A percentile compares a stretch with the other conserved stretches of the same genome.
phyloP scores from a whole-genome alignment of 2,113 vertebrate species.

The Cephalopholis sonnerati region DNA sequence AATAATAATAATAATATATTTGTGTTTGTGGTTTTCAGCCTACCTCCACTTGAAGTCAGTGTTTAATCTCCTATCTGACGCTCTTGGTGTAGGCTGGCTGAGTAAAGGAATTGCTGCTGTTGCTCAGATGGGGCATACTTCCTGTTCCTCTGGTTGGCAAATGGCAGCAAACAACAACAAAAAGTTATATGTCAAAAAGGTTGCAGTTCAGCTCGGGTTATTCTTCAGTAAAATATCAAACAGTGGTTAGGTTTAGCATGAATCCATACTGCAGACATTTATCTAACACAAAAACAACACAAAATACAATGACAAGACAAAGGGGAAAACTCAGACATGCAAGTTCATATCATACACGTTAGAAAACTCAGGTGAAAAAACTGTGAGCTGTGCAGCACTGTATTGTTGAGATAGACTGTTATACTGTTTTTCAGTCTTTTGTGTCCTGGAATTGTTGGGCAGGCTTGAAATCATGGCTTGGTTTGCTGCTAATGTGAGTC shows the following conservation, averaged over 20 bases:
- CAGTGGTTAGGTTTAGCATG: background rate
- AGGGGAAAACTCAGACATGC: background rate
- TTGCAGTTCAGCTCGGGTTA: background rate
- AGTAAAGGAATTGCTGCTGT: constrained; percentile 78
- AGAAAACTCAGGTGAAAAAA: too few relatives aligned
- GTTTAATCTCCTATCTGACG: constrained; percentile 74
- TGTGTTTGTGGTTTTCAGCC: constrained; percentile 36
- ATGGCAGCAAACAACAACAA: constrained; percentile 81
- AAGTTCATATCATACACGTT: too few relatives aligned
- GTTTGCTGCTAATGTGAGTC: too few relatives aligned
- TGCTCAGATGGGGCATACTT: constrained; percentile 76
- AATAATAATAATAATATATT: background rate
- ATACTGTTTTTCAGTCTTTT: too few relatives aligned
- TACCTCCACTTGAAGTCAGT: constrained; percentile 81
- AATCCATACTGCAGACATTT: background rate
- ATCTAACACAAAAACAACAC: background rate
- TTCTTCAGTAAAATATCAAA: background rate
- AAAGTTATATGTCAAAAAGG: constrained; percentile 15
- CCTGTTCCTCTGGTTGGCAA: constrained; percentile 77
- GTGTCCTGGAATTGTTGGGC: too few relatives aligned
- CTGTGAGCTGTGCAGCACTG: too few relatives aligned
- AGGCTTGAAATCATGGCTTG: too few relatives aligned
- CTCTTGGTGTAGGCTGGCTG: constrained; percentile 75
- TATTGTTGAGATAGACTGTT: too few relatives aligned
- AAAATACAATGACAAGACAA: background rate